Conservation (phyloP, 2,888 invertebrate genomes). For the Mythimna lalbum region DNA sequence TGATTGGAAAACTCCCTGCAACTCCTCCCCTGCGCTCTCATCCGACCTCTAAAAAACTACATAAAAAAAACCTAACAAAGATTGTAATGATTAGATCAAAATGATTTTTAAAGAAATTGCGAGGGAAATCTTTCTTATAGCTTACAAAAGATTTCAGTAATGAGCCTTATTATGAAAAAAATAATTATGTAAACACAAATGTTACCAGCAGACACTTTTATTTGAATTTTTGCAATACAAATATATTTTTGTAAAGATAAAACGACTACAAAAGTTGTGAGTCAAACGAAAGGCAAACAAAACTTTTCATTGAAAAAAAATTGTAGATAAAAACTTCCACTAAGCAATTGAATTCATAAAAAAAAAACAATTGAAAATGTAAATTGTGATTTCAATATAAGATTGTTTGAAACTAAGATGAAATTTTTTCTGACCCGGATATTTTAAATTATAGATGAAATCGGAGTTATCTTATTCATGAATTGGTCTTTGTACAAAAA, state of each 20-base stretch:
- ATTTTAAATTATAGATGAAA: constrained; percentile 24
- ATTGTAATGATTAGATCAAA: too few relatives aligned
- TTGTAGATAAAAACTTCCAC: not conserved
- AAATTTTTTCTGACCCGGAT: constrained; percentile 24
- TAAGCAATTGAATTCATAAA: not conserved
- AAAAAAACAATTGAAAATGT: constrained; percentile 27
- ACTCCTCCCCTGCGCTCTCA: too few relatives aligned
- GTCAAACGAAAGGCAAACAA: not conserved
- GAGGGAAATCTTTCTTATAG: too few relatives aligned
- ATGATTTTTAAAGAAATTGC: too few relatives aligned
- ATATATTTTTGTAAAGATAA: not conserved
- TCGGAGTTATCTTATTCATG: constrained; percentile 1
- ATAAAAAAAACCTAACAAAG: too few relatives aligned
- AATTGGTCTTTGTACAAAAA: constrained; percentile 5
- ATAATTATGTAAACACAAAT: not conserved
- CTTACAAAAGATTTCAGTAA: too few relatives aligned
- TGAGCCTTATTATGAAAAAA: too few relatives aligned
- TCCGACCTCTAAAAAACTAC: too few relatives aligned
- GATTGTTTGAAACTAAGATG: constrained; percentile 23
- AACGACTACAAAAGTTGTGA: too few relatives aligned
- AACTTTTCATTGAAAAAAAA: constrained; percentile 1
- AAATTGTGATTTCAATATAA: constrained; percentile 45
- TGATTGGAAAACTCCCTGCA: too few relatives aligned
- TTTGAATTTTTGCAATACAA: not conserved
- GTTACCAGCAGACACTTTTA: not conserved